These are phyloP conservation scores for Ochlodes sylvanus DNA, from an alignment of 2,888 invertebrate species.

Conservation along the genomic window DNA sequence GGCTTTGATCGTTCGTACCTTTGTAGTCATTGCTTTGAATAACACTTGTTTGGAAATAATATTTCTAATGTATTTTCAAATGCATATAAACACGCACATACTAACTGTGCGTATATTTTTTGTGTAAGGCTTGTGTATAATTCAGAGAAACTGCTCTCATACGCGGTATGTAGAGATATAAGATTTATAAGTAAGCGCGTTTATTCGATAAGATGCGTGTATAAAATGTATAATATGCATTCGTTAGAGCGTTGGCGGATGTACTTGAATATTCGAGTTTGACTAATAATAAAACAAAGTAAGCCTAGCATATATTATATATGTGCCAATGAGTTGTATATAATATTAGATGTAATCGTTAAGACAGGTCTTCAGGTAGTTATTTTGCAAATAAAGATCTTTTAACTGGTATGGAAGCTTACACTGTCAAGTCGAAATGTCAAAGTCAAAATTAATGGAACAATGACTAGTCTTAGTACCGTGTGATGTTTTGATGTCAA, in stretches of 20 bases:
- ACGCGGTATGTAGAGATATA: not conserved
- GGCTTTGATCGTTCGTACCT: conserved; percentile 10
- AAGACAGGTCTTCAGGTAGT: not conserved
- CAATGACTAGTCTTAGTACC: too few species aligned
- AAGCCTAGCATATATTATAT: conserved; percentile 8
- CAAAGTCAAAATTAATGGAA: too few species aligned
- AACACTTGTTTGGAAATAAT: conserved; percentile 27
- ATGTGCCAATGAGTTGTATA: not conserved
- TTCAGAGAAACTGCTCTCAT: not conserved
- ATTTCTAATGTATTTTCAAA: not conserved
- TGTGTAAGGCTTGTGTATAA: conserved; percentile 8
- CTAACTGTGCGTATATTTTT: not conserved
- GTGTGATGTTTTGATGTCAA: too few species aligned
- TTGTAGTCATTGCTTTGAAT: conserved; percentile 1
- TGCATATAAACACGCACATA: conserved; percentile 17
- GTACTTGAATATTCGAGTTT: not conserved
- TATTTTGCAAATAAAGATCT: too few species aligned
- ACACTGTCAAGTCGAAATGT: too few species aligned
- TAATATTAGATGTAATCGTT: not conserved
- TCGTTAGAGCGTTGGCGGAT: not conserved
- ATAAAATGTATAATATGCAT: conserved; percentile 9
- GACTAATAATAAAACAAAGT: not conserved
- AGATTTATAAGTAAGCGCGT: conserved; percentile 9
- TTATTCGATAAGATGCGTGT: conserved; percentile 17
- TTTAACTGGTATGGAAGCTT: too few species aligned